Evolutionary conservation across 2,797 vertebrate genomes (phyloP).

Genomic region (Nannoperca australis): DNA sequence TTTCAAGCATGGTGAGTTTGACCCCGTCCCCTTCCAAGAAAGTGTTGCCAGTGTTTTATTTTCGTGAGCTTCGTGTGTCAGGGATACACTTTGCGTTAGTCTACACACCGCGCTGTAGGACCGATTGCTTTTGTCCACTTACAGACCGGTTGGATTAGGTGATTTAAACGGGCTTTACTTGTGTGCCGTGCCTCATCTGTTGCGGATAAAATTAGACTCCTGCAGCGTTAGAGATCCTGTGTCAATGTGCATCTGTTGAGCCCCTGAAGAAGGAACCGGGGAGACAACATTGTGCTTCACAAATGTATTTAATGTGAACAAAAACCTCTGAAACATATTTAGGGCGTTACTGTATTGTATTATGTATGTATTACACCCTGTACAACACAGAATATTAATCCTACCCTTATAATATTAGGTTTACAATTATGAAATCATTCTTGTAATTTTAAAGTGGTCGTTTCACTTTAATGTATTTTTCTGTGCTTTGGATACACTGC

Average conservation of each 20-base stretch:
- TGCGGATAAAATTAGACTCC: conserved; percentile 78
- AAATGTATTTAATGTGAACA: not conserved
- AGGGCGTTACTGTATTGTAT: not conserved
- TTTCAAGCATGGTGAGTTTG: conserved; percentile 74
- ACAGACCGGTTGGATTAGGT: conserved; percentile 65
- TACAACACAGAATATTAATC: not conserved
- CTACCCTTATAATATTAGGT: not conserved
- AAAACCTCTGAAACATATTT: not conserved
- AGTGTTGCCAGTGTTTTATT: not conserved
- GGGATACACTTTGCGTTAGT: not conserved
- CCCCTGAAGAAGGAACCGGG: conserved; percentile 7
- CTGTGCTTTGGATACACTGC: not conserved
- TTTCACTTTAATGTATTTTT: not conserved
- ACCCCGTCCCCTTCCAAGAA: not conserved
- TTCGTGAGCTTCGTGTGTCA: not conserved
- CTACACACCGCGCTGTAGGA: not conserved
- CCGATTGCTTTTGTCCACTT: conserved; percentile 44
- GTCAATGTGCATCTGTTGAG: conserved; percentile 54
- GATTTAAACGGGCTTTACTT: conserved; percentile 71
- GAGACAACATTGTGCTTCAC: conserved; percentile 8
- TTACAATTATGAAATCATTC: too few relatives aligned
- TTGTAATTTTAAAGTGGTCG: not conserved
- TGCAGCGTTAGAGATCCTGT: conserved; percentile 61
- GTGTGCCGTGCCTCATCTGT: conserved; percentile 44
- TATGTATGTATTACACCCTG: not conserved